Percentiles rank a stretch among this genome's conserved stretches.
These are phyloP conservation scores for Megalopta genalis DNA, from an alignment of 1,140 invertebrate genomes.

Conservation along the genomic window DNA sequence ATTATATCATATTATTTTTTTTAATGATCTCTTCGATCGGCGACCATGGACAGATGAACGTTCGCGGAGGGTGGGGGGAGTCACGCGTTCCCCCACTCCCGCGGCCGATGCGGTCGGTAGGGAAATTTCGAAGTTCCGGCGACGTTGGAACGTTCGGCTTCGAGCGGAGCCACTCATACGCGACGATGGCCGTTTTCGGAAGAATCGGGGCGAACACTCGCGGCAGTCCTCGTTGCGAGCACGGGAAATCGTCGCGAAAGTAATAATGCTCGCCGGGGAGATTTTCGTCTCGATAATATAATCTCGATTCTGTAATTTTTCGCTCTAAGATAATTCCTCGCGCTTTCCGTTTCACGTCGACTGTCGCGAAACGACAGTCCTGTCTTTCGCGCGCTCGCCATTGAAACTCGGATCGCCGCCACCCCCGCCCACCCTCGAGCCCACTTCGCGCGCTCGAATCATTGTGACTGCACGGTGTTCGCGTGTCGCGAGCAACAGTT, in stretches of 20 bases:
- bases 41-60: constrained; percentile 27
- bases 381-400: neutral
- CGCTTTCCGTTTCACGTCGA: neutral
- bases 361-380: neutral
- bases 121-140: constrained; percentile 35
- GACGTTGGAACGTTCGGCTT: constrained; percentile 24
- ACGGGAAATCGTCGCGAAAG: neutral
- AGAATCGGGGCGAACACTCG: neutral
- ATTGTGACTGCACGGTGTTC: no score
- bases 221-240: constrained; percentile 18
- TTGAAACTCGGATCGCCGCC: neutral
- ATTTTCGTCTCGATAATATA: no score
- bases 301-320: neutral
- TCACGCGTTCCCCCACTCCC: neutral
- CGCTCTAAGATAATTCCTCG: neutral
- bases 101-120: neutral
- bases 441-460: no score
- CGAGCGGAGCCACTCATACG: neutral
- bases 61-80: no score
- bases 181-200: neutral
- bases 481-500: no score
- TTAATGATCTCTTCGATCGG: constrained; percentile 58
- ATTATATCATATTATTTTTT: no score
- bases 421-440: no score
- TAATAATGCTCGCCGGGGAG: neutral